phyloP scores from a whole-genome alignment of 2,888 invertebrate genomes.

The Drosophila mayaguana region DNA sequence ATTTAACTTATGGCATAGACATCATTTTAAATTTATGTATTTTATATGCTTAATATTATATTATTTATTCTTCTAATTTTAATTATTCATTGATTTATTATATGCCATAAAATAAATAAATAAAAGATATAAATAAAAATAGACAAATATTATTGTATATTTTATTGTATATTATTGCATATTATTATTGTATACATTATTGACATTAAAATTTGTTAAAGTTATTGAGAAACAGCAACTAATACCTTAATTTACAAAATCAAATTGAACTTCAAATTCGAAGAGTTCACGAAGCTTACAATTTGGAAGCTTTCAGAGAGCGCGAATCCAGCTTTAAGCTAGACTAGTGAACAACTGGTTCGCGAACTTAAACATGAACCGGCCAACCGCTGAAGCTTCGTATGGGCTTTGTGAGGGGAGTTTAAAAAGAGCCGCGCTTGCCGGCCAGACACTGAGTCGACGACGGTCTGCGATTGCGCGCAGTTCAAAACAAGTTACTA shows the following conservation, averaged over 20 bases:
- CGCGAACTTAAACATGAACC: constrained; percentile 22
- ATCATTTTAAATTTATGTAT: too few species aligned
- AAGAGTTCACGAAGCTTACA: background rate
- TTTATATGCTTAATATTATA: too few species aligned
- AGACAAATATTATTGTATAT: too few species aligned
- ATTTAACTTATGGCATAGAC: too few species aligned
- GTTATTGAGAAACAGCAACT: too few species aligned
- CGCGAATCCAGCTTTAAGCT: constrained; percentile 43
- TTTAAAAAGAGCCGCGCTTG: constrained; percentile 75
- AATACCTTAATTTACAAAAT: background rate
- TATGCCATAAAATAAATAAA: too few species aligned
- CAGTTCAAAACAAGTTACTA: constrained; percentile 63
- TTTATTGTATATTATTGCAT: too few species aligned
- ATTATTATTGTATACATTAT: too few species aligned
- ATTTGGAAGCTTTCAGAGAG: constrained; percentile 11
- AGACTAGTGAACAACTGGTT: constrained; percentile 46
- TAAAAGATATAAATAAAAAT: too few species aligned
- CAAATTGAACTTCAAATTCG: background rate
- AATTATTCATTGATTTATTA: too few species aligned
- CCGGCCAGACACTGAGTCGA: constrained; percentile 72
- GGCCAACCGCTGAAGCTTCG: constrained; percentile 22
- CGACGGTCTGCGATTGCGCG: constrained; percentile 80
- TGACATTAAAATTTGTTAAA: too few species aligned
- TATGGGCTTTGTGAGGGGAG: constrained; percentile 37
- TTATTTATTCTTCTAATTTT: too few species aligned